phyloP scores from a whole-genome alignment of 2,113 vertebrate species.

The Glaucomys volans region DNA sequence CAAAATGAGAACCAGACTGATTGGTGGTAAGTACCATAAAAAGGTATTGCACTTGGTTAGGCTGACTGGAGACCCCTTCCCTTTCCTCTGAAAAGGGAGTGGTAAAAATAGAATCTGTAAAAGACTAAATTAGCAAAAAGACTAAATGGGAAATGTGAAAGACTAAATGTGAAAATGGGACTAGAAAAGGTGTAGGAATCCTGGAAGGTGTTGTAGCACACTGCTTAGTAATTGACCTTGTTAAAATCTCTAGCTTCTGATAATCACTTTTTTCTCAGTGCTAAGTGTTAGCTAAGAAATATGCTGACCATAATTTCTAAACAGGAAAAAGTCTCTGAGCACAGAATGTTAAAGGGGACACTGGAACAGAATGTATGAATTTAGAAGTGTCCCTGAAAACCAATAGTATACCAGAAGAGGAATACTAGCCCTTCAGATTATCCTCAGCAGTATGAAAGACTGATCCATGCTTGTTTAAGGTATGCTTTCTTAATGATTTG shows the following conservation, averaged over 20 bases:
- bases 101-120: background rate
- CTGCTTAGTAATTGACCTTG: background rate
- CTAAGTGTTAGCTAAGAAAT: constrained; percentile 14
- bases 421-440: background rate
- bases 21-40: constrained; percentile 38
- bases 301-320: constrained; percentile 36
- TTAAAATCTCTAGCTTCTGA: constrained; percentile 21
- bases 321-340: background rate
- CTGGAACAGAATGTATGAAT: background rate
- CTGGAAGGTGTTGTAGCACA: background rate
- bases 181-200: background rate
- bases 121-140: background rate
- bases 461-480: background rate
- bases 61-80: background rate
- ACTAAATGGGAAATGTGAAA: too few species aligned
- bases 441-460: background rate
- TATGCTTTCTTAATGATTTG: constrained; percentile 45
- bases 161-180: background rate
- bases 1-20: constrained; percentile 32
- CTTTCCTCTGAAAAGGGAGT: constrained; percentile 16
- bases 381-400: constrained; percentile 23
- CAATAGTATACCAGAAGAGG: background rate
- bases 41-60: background rate
- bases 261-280: constrained; percentile 1
- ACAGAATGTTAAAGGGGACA: background rate